Evolutionary conservation across 2,797 vertebrate genomes (phyloP).

Genomic region (Pogoniulus pusillus): DNA sequence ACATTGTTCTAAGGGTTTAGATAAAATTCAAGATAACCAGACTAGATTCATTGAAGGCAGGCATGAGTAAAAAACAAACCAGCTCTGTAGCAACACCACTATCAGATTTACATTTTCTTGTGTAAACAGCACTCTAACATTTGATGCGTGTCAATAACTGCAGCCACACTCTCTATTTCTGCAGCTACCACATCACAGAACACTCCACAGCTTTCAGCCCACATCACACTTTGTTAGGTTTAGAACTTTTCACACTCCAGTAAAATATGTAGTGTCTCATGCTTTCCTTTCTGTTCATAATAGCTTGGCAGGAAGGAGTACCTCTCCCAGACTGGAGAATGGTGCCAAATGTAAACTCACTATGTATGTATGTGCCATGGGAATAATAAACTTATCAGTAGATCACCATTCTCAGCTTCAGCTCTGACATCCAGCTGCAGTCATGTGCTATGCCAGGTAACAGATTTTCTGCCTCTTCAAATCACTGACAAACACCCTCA

Average conservation of each 20-base stretch:
- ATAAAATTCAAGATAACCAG: neutral
- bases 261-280: neutral
- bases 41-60: neutral
- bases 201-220: neutral
- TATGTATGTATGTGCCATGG: neutral
- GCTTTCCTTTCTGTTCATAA: neutral
- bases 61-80: neutral
- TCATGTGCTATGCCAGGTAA: neutral
- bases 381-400: neutral
- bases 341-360: neutral
- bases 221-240: neutral
- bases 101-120: neutral
- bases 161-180: neutral
- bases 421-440: neutral
- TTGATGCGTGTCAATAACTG: neutral
- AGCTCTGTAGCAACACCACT: neutral
- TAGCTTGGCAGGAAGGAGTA: neutral
- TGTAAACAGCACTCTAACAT: neutral
- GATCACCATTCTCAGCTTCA: neutral
- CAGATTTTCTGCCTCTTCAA: neutral
- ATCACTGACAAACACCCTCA: neutral
- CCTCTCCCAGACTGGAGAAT: neutral
- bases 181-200: neutral
- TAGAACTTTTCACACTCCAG: conserved; percentile 15
- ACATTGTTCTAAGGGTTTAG: neutral